Evolutionary conservation across 2,888 invertebrate species (phyloP).

Genomic region (Tiliacea citrago): DNA sequence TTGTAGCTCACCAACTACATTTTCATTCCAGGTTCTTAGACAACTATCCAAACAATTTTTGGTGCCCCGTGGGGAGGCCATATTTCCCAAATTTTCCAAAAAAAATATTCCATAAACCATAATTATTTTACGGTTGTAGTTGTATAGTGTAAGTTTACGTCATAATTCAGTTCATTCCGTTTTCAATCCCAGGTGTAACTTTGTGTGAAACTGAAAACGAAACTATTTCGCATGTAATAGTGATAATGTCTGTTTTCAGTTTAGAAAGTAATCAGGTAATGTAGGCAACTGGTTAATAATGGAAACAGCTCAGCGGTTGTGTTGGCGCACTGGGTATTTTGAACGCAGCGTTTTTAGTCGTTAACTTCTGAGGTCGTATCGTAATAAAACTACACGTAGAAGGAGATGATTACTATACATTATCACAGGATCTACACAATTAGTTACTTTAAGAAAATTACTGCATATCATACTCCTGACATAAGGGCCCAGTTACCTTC

Average conservation of each 20-base stretch:
- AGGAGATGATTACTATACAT: no score
- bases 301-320: conserved; percentile 19
- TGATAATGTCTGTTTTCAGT: conserved; percentile 22
- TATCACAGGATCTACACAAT: no score
- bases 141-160: not conserved
- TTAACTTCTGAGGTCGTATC: no score
- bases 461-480: no score
- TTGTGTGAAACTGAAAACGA: not conserved
- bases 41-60: not conserved
- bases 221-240: conserved; percentile 25
- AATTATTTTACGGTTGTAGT: conserved; percentile 14
- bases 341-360: not conserved
- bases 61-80: conserved; percentile 4
- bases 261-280: conserved; percentile 59
- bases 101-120: not conserved
- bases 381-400: no score
- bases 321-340: conserved; percentile 20
- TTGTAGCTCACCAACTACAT: not conserved
- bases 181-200: conserved; percentile 36
- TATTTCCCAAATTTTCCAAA: not conserved
- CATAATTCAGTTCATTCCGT: conserved; percentile 21
- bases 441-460: no score
- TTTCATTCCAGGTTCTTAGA: not conserved
- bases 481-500: no score
- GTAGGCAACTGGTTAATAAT: conserved; percentile 48